Conservation (phyloP, 2,888 invertebrate genomes). For the Apocheima hispidaria region DNA sequence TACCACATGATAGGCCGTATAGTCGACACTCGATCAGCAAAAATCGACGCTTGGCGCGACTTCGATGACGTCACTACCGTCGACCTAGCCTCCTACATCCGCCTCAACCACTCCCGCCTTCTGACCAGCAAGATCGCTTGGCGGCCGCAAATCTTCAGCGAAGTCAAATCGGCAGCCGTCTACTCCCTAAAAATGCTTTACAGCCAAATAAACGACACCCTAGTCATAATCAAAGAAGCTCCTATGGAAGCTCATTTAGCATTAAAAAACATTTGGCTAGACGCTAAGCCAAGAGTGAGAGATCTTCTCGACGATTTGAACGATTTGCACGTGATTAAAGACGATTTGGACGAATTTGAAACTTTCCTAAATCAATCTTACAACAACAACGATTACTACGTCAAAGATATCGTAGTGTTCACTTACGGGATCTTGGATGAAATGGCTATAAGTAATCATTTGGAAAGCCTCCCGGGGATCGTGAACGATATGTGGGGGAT, state of each 20-base stretch:
- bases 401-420: slow-evolving; percentile 91
- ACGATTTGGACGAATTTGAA: slow-evolving; percentile 90
- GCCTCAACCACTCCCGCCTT: slow-evolving; percentile 93
- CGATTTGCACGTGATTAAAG: slow-evolving; percentile 89
- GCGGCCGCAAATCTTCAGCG: slow-evolving; percentile 90
- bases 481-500: slow-evolving; percentile 94
- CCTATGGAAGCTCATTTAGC: slow-evolving; percentile 90
- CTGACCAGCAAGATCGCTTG: slow-evolving; percentile 92
- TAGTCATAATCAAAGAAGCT: slow-evolving; percentile 76
- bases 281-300: slow-evolving; percentile 89
- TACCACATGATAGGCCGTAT: slow-evolving; percentile 91
- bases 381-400: slow-evolving; percentile 93
- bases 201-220: slow-evolving; percentile 74
- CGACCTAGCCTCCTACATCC: slow-evolving; percentile 92
- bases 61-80: slow-evolving; percentile 92
- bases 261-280: slow-evolving; percentile 90
- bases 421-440: slow-evolving; percentile 91
- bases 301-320: slow-evolving; percentile 91
- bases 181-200: slow-evolving; percentile 72
- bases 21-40: slow-evolving; percentile 91
- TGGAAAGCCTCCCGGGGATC: slow-evolving; percentile 92
- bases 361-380: slow-evolving; percentile 91
- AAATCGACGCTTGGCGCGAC: slow-evolving; percentile 92
- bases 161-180: slow-evolving; percentile 70
- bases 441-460: slow-evolving; percentile 90